phyloP scores from a whole-genome alignment of 2,113 vertebrate species.

The Corvus moneduloides region DNA sequence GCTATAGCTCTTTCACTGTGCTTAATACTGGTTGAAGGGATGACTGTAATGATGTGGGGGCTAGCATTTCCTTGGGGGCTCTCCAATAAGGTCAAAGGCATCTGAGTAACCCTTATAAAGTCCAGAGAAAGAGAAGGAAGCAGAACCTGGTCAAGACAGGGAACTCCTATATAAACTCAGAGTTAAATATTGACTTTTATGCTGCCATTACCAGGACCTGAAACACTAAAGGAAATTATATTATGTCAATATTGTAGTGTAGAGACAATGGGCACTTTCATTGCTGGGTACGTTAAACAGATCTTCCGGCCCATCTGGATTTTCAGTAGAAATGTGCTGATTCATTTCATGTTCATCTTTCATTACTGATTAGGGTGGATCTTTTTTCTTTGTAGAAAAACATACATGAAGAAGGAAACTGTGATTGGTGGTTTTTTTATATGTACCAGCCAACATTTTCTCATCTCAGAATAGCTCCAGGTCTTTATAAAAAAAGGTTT shows the following conservation, averaged over 20 bases:
- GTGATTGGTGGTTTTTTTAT: not conserved
- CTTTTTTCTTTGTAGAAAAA: not conserved
- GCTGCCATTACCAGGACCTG: not conserved
- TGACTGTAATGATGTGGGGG: not conserved
- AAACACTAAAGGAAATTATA: not conserved
- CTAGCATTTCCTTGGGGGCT: not conserved
- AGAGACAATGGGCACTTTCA: constrained; percentile 25
- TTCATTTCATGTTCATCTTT: constrained; percentile 9
- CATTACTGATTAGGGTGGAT: not conserved
- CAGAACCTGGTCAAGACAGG: accelerated
- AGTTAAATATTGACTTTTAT: constrained; percentile 10
- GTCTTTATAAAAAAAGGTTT: not conserved
- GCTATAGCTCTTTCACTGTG: not conserved
- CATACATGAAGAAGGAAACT: not conserved
- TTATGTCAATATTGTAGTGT: not conserved
- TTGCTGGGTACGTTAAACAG: not conserved
- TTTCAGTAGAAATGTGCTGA: not conserved
- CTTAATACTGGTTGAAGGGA: not conserved
- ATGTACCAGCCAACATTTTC: not conserved
- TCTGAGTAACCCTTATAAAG: not conserved
- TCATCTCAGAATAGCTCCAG: not conserved
- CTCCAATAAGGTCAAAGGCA: not conserved
- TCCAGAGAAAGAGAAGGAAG: not conserved
- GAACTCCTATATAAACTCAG: not conserved
- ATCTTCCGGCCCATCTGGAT: not conserved